Conservation (phyloP, 2,797 vertebrate species). For the Clarias laeviceps region DNA sequence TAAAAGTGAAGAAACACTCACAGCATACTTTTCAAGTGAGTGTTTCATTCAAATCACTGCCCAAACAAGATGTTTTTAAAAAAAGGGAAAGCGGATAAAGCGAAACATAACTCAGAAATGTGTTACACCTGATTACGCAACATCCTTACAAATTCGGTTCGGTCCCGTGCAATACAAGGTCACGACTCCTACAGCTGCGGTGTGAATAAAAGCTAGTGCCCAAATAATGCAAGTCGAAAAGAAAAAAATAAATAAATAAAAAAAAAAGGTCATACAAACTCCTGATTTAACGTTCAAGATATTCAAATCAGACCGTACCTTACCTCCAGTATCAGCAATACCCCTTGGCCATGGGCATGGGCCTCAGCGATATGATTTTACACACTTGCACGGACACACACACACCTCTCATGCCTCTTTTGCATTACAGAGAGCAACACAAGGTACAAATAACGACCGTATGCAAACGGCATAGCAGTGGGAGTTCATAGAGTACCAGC, state of each 20-base stretch:
- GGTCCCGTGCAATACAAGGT: neutral
- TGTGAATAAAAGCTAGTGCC: neutral
- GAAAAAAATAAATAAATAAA: too few species aligned
- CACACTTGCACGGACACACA: neutral
- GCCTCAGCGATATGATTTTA: neutral
- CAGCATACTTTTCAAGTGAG: neutral
- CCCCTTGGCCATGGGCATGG: too few species aligned
- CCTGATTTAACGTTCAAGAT: neutral
- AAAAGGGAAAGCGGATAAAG: neutral
- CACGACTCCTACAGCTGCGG: neutral
- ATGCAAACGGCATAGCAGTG: slow-evolving; percentile 40
- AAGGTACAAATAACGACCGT: slow-evolving; percentile 43
- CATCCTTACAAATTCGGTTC: neutral
- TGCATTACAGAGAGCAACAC: slow-evolving; percentile 39
- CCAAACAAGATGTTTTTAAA: neutral
- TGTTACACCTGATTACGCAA: neutral
- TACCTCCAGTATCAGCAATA: neutral
- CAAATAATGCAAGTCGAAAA: neutral
- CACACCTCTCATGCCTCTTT: slow-evolving; percentile 5
- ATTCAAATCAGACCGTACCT: neutral
- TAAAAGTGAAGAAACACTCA: neutral
- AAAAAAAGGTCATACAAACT: neutral
- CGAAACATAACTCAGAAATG: neutral
- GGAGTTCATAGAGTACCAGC: neutral
- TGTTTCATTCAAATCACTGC: neutral